Percentiles rank a stretch among this genome's conserved stretches.
Evolutionary conservation across 2,888 invertebrate species (phyloP).

Genomic region (Papilio demoleus): DNA sequence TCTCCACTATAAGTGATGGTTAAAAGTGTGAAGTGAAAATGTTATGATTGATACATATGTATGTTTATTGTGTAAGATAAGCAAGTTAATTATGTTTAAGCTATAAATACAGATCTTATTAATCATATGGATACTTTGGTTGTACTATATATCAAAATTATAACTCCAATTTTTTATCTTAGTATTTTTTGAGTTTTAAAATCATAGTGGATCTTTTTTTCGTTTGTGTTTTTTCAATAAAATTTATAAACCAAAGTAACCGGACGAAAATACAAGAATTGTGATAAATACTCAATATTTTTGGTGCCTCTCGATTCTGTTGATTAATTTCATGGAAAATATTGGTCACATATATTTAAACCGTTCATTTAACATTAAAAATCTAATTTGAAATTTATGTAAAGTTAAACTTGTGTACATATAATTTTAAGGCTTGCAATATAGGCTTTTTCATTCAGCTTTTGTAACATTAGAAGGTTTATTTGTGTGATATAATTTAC

Average conservation of each 20-base stretch:
- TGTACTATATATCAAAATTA: neutral
- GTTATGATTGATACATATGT: neutral
- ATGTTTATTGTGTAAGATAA: neutral
- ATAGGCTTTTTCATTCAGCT: neutral
- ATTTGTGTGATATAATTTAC: slow-evolving; percentile 44
- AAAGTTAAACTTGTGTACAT: slow-evolving; percentile 10
- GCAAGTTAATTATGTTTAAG: slow-evolving; percentile 3
- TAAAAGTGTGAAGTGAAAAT: neutral
- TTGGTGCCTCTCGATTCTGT: neutral
- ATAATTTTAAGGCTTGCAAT: neutral
- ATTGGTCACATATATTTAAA: neutral
- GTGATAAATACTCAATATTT: neutral
- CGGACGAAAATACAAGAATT: neutral
- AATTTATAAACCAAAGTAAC: neutral
- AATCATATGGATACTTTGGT: neutral
- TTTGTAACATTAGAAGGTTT: slow-evolving; percentile 2
- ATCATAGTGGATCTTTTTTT: neutral
- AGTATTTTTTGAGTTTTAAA: neutral
- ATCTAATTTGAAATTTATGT: neutral
- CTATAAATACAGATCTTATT: slow-evolving; percentile 1
- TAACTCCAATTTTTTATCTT: neutral
- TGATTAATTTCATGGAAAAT: neutral
- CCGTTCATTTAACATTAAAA: neutral
- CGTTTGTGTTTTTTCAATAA: neutral
- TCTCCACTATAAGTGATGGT: neutral